Conservation (phyloP, 2,888 invertebrate genomes). For the Limnephilus rhombicus region DNA sequence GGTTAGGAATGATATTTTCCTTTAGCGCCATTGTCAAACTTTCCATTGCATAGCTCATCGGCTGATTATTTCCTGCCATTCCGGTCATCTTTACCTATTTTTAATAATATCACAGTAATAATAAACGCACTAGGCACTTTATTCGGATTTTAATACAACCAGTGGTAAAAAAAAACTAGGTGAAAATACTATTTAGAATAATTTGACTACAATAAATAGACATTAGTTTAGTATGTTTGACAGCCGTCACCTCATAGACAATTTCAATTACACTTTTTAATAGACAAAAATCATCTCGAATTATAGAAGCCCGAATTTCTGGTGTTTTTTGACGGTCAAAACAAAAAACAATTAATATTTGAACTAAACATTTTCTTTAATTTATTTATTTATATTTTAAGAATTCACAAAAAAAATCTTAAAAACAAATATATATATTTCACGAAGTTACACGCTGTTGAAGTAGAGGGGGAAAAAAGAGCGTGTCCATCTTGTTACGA, state of each 20-base stretch:
- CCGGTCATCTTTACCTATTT: neutral
- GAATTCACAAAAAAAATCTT: too few species aligned
- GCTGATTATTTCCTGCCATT: neutral
- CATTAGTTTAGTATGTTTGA: neutral
- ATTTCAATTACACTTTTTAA: neutral
- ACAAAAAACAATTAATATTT: too few species aligned
- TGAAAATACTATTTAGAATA: neutral
- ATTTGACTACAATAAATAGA: neutral
- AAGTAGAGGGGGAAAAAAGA: too few species aligned
- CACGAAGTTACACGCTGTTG: too few species aligned
- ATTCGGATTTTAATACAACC: neutral
- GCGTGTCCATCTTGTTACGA: too few species aligned
- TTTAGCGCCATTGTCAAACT: conserved; percentile 87
- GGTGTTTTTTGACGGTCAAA: too few species aligned
- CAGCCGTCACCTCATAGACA: neutral
- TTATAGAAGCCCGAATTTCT: too few species aligned
- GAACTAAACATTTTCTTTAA: too few species aligned
- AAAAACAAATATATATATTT: too few species aligned
- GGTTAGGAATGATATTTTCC: conserved; percentile 93
- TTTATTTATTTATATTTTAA: too few species aligned
- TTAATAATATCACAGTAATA: neutral
- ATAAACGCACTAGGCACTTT: neutral
- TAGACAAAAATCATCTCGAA: neutral
- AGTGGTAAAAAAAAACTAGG: neutral
- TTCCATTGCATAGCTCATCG: conserved; percentile 79